A percentile compares a stretch with the other conserved stretches of the same genome.
phyloP scores from a whole-genome alignment of 2,888 invertebrate species.

The Oscheius myriophilus region DNA sequence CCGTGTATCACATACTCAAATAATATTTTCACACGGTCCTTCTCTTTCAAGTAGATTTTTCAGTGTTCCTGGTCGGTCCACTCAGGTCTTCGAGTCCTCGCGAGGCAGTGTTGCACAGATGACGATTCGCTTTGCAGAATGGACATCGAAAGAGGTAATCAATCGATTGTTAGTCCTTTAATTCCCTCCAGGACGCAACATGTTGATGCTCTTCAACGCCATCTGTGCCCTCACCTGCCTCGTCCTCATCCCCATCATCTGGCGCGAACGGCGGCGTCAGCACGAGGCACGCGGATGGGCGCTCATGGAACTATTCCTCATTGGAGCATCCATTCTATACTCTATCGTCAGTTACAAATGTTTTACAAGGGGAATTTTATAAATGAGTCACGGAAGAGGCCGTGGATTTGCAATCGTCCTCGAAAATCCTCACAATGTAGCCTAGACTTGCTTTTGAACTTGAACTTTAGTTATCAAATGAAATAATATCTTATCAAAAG shows the following conservation, averaged over 20 bases:
- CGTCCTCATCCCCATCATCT: conserved; percentile 62
- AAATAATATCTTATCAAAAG: too few species aligned
- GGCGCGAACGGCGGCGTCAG: conserved; percentile 54
- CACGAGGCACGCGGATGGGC: conserved; percentile 70
- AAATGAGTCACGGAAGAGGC: too few species aligned
- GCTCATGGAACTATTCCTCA: conserved; percentile 70
- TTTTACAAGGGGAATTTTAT: not conserved
- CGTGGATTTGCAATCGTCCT: too few species aligned
- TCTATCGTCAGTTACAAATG: conserved; percentile 58
- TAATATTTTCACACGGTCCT: too few species aligned
- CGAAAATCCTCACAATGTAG: too few species aligned
- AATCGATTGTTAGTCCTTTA: not conserved
- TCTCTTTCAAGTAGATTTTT: too few species aligned
- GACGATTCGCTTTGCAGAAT: conserved; percentile 40
- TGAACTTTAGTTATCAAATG: too few species aligned
- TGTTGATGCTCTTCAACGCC: conserved; percentile 60
- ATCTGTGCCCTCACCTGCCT: conserved; percentile 61
- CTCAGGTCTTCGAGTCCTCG: conserved; percentile 60
- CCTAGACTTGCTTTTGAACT: too few species aligned
- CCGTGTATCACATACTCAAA: too few species aligned
- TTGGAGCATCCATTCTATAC: conserved; percentile 69
- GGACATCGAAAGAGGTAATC: conserved; percentile 46
- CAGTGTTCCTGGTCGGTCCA: conserved; percentile 69
- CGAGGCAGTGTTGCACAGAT: conserved; percentile 61
- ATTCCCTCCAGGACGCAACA: conserved; percentile 43